Evolutionary conservation across 2,797 vertebrate genomes (phyloP), one percentile per base, ranked within the genome.

Genomic region (Mareca strepera): DNA sequence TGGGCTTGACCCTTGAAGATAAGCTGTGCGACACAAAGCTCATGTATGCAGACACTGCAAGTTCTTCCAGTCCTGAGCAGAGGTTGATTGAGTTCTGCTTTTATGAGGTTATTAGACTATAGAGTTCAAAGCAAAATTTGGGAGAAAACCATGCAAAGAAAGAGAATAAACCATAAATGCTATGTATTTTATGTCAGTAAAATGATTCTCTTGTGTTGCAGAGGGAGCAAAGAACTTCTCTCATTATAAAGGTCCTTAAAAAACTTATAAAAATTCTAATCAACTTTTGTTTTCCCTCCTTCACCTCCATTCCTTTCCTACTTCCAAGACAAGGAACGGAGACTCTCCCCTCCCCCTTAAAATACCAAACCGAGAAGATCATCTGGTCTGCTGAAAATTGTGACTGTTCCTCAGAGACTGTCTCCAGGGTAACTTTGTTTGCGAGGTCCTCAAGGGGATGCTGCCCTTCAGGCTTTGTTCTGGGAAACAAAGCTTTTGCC

Each of bases 341-440:
- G 77, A 86, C 28, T 17, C 50, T 37, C 46, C 22, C 22, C 33
- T 20, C 53, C 5, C 22, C 16, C 4, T 33, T 58, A 50, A 88
- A 76, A 89, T 66, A 43, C 33, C 67, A 82, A 62, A 18, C 29
- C 4, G 52, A 25, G 12, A 29, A 67, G 59, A 82, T 92, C 59
- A 50, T 92, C 28, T 63, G 37, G 33, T 67, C 59, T 60, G 56
- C 6, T 5, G 84, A 53, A 39, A 80, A 41, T 66, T 72, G 63
- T 63, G 53, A 5, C 35, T 22, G 37, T 59, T 91, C 86, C 83
- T 92, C 81, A 79, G 81, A 80, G 63, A 20, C 75, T 18, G 18
- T 94, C 81, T 87, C 88, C 81, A 67, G 86, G 92, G 83, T 86
- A 70, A 84, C 88, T 94, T 94, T 55, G 76, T 93, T 92, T 92